Conservation (phyloP, 1,140 invertebrate species). For the Drosophila azteca region DNA sequence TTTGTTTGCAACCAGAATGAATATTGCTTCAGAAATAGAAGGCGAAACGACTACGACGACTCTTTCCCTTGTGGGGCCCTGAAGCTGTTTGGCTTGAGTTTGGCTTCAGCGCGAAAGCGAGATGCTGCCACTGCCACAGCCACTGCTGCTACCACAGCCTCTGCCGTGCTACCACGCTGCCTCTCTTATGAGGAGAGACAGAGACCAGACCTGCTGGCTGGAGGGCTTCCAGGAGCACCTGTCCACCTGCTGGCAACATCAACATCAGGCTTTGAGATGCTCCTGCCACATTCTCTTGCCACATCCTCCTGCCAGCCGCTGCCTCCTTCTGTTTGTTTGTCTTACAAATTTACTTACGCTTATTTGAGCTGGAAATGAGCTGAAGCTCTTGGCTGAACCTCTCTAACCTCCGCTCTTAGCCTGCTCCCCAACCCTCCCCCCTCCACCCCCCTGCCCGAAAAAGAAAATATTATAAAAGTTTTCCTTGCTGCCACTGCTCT, state of each 20-base stretch:
- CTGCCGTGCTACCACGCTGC: no score
- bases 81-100: constrained; percentile 72
- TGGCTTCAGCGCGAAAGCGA: constrained; percentile 39
- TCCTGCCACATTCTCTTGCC: constrained; percentile 1
- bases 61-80: constrained; percentile 32
- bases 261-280: background rate
- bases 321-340: constrained; percentile 68
- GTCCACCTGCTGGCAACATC: constrained; percentile 35
- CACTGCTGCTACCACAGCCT: no score
- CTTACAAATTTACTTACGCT: constrained; percentile 81
- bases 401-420: background rate
- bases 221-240: constrained; percentile 28
- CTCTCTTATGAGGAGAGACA: constrained; percentile 24
- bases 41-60: constrained; percentile 5
- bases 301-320: constrained; percentile 8
- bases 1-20: constrained; percentile 79
- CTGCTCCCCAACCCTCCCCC: background rate
- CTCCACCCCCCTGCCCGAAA: background rate
- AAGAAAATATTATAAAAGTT: constrained; percentile 46
- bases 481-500: background rate
- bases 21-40: constrained; percentile 64
- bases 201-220: constrained; percentile 28
- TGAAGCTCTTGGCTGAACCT: constrained; percentile 30
- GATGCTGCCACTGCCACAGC: background rate
- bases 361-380: constrained; percentile 78